phyloP scores from a whole-genome alignment of 2,888 invertebrate genomes.

The Saturnia japonica region DNA sequence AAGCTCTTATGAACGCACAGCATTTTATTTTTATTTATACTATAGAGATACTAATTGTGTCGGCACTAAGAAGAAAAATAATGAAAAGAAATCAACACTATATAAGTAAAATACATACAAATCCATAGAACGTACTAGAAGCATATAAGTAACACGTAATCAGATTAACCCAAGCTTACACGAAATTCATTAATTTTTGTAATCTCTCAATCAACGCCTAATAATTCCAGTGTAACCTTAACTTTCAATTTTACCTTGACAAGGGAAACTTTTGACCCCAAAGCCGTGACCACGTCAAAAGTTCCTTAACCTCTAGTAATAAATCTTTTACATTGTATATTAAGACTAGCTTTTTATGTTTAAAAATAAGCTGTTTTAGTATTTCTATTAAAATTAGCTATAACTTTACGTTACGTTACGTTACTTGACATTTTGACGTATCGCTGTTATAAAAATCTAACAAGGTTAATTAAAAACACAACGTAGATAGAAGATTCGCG shows the following conservation, averaged over 20 bases:
- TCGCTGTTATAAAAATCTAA: no score
- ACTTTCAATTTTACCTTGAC: not conserved
- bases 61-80: no score
- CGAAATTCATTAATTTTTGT: not conserved
- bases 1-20: no score
- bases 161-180: not conserved
- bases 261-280: not conserved
- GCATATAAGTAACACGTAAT: not conserved
- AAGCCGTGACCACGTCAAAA: not conserved
- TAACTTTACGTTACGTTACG: no score
- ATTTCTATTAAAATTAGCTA: no score
- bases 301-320: not conserved
- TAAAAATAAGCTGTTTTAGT: not conserved
- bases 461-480: no score
- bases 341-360: not conserved
- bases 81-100: not conserved
- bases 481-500: no score
- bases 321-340: not conserved
- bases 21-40: no score
- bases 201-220: not conserved
- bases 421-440: no score
- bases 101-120: not conserved
- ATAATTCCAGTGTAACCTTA: not conserved
- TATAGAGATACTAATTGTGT: no score
- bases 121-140: not conserved